These are phyloP conservation scores for Ateles fusciceps DNA, from an alignment of 2,797 vertebrate species.

Conservation along the genomic window DNA sequence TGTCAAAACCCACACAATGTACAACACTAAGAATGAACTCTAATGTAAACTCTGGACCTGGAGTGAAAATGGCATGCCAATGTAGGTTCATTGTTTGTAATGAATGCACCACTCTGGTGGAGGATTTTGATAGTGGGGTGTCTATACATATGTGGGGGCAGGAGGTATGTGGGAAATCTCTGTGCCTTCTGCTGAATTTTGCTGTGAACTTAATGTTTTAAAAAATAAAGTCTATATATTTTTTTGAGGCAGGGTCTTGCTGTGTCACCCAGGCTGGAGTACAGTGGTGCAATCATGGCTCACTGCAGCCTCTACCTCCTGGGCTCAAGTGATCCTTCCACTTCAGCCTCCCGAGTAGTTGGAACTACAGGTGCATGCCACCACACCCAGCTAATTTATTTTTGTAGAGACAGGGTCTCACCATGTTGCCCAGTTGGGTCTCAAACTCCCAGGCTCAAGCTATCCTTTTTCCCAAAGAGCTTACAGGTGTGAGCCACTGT, in stretches of 20 bases:
- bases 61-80: neutral
- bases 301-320: neutral
- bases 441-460: neutral
- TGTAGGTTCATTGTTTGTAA: neutral
- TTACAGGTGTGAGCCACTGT: neutral
- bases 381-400: neutral
- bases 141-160: too few relatives aligned
- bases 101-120: neutral
- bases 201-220: neutral
- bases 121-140: neutral
- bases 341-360: neutral
- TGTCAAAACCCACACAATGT: neutral
- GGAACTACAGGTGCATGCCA: neutral
- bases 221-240: neutral
- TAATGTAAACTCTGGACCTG: neutral
- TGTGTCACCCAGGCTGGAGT: neutral
- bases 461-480: neutral
- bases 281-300: neutral
- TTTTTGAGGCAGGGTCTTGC: neutral
- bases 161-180: neutral
- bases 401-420: neutral
- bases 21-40: neutral
- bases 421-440: neutral
- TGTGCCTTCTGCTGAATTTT: neutral
- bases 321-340: neutral